These are phyloP conservation scores for Pinctada fucata DNA, from an alignment of 2,888 invertebrate species.

Conservation along the genomic window DNA sequence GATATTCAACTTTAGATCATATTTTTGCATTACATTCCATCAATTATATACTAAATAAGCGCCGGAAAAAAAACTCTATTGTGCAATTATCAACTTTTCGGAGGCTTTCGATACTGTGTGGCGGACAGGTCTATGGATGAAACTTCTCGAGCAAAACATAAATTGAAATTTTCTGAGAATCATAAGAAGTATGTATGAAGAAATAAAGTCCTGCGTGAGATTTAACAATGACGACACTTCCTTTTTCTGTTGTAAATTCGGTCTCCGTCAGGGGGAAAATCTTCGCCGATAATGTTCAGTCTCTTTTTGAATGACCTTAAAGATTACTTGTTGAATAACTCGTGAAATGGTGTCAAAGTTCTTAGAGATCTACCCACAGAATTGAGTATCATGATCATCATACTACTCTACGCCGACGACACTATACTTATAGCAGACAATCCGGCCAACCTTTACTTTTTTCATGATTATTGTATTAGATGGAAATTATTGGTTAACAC, in stretches of 20 bases:
- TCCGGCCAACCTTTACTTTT: constrained; percentile 12
- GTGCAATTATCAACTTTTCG: constrained; percentile 33
- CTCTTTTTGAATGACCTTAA: constrained; percentile 35
- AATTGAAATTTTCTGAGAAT: constrained; percentile 30
- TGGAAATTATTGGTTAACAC: constrained; percentile 24
- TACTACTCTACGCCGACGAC: constrained; percentile 34
- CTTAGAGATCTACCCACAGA: not conserved
- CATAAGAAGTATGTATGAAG: constrained; percentile 29
- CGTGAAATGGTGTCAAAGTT: not conserved
- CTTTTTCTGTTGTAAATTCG: constrained; percentile 27
- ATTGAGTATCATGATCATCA: constrained; percentile 4
- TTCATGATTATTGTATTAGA: constrained; percentile 18
- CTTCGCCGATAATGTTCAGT: constrained; percentile 28
- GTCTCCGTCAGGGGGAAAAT: constrained; percentile 32
- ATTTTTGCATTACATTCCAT: constrained; percentile 32
- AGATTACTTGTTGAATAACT: not conserved
- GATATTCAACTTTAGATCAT: constrained; percentile 35
- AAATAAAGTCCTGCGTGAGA: constrained; percentile 35
- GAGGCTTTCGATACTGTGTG: constrained; percentile 37
- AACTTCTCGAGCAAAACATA: constrained; percentile 21
- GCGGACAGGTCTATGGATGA: constrained; percentile 28
- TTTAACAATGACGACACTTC: constrained; percentile 3
- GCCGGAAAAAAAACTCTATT: constrained; percentile 31
- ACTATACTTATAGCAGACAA: constrained; percentile 23
- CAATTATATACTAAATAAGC: constrained; percentile 10